Evolutionary conservation across 2,888 invertebrate species (phyloP).

Genomic region (Ceriagrion tenellum): DNA sequence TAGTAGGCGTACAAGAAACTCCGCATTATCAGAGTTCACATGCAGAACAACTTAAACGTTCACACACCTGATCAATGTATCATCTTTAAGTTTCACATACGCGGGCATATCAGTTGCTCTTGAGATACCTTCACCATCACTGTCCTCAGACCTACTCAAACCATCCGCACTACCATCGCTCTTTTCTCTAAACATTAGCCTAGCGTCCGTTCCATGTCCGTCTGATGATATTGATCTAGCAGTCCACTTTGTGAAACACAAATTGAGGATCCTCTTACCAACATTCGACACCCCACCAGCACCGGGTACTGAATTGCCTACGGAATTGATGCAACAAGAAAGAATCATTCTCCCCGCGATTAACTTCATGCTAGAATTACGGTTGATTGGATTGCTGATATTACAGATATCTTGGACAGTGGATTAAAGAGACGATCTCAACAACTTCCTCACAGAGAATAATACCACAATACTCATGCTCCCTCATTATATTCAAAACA

Average conservation of each 20-base stretch:
- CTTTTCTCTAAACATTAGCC: not conserved
- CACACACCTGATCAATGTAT: slow-evolving; percentile 80
- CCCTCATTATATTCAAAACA: not conserved
- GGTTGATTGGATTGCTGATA: not conserved
- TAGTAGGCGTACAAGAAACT: too few relatives aligned
- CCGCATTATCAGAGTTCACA: not conserved
- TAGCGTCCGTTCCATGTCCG: too few relatives aligned
- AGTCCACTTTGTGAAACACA: not conserved
- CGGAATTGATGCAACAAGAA: not conserved
- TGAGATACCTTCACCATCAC: not conserved
- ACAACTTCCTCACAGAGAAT: not conserved
- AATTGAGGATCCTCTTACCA: not conserved
- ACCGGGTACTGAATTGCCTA: not conserved
- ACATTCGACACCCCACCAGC: not conserved
- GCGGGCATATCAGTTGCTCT: slow-evolving; percentile 75
- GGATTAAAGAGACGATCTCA: not conserved
- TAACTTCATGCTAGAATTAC: not conserved
- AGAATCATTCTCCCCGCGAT: not conserved
- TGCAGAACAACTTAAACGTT: slow-evolving; percentile 57
- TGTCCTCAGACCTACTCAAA: not conserved
- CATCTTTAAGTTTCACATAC: slow-evolving; percentile 83
- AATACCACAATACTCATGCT: not conserved
- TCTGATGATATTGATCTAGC: not conserved
- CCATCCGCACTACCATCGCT: not conserved
- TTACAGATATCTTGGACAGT: not conserved